Percentiles rank a stretch among this genome's conserved stretches.
Evolutionary conservation across 1,140 invertebrate species (phyloP).

Genomic region (Cydia strobilella): DNA sequence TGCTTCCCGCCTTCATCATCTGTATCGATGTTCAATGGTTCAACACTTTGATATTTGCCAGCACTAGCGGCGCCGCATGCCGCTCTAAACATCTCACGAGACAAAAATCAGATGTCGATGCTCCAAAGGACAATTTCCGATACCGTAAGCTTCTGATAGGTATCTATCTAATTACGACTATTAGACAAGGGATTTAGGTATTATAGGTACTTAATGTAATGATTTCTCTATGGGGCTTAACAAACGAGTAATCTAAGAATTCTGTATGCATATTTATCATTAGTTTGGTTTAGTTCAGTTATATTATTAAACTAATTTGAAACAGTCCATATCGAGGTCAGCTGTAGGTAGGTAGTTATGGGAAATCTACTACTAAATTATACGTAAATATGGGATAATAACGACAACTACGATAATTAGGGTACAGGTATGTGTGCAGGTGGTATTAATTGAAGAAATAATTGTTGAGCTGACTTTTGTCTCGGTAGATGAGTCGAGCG

Average conservation of each 20-base stretch:
- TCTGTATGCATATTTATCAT: too few relatives aligned
- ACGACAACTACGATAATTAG: not conserved
- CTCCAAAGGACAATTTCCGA: conserved; percentile 33
- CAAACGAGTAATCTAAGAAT: too few relatives aligned
- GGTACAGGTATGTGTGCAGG: conserved; percentile 12
- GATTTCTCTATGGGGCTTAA: not conserved
- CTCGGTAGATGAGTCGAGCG: conserved; percentile 78
- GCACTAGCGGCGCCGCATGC: conserved; percentile 71
- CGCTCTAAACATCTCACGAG: conserved; percentile 76
- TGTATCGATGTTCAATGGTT: conserved; percentile 76
- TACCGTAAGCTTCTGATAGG: not conserved
- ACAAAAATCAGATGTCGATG: conserved; percentile 73
- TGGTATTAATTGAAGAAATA: conserved; percentile 34
- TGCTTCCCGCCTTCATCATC: conserved; percentile 40
- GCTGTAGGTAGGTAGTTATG: not conserved
- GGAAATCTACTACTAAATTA: not conserved
- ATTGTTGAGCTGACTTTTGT: conserved; percentile 76
- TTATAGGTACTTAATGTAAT: not conserved
- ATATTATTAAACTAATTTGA: too few relatives aligned
- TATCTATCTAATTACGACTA: not conserved
- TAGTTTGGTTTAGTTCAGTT: too few relatives aligned
- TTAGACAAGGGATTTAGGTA: not conserved
- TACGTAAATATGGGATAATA: not conserved
- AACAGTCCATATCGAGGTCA: not conserved
- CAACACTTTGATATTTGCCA: conserved; percentile 76